These are phyloP conservation scores for Camponotus vicinus DNA, from an alignment of 1,140 invertebrate genomes.

Conservation along the genomic window DNA sequence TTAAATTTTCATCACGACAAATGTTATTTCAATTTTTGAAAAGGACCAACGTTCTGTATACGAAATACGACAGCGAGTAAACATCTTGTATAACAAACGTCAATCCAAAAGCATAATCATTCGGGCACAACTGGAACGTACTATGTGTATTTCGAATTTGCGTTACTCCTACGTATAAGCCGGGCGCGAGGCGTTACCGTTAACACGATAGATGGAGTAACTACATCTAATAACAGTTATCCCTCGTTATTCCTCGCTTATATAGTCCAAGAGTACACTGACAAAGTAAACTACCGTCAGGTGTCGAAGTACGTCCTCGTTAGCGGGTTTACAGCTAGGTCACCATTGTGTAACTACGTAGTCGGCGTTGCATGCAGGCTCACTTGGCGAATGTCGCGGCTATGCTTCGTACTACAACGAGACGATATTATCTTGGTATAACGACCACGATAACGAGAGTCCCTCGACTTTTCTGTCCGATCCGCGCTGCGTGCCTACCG, in stretches of 20 bases:
- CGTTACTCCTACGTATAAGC: slow-evolving; percentile 29
- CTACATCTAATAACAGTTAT: slow-evolving; percentile 73
- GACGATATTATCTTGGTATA: slow-evolving; percentile 70
- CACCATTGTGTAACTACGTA: slow-evolving; percentile 73
- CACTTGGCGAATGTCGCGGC: slow-evolving; percentile 67
- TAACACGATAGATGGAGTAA: slow-evolving; percentile 46
- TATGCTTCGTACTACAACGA: slow-evolving; percentile 42
- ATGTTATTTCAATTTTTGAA: not conserved
- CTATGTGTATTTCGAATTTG: slow-evolving; percentile 10
- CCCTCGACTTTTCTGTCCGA: slow-evolving; percentile 43
- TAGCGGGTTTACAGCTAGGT: slow-evolving; percentile 69
- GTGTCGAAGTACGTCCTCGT: slow-evolving; percentile 71
- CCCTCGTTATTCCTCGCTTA: slow-evolving; percentile 71
- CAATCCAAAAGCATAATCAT: slow-evolving; percentile 31
- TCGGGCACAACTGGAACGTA: slow-evolving; percentile 3
- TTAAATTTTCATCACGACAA: not conserved
- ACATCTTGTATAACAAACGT: not conserved
- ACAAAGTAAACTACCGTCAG: slow-evolving; percentile 67
- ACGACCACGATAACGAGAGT: slow-evolving; percentile 70
- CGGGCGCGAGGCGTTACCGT: slow-evolving; percentile 46
- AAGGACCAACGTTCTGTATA: not conserved
- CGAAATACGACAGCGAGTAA: slow-evolving; percentile 19
- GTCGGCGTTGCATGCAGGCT: slow-evolving; percentile 61
- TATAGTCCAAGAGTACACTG: slow-evolving; percentile 51
- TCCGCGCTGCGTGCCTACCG: slow-evolving; percentile 22